Evolutionary conservation across 2,888 invertebrate species (phyloP).

Genomic region (Caenorhabditis virilis): DNA sequence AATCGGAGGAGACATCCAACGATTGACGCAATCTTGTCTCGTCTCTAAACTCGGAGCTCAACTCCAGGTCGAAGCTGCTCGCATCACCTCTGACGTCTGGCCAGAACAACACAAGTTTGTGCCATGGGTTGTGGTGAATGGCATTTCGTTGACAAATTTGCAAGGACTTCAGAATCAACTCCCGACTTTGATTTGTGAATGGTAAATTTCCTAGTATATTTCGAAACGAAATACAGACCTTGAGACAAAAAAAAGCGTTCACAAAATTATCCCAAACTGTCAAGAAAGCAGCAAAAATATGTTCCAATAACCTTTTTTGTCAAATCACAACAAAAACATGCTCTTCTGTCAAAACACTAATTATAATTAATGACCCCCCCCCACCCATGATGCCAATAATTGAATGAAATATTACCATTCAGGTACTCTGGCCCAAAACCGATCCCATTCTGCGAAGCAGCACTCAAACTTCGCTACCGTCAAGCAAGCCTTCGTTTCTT

Average conservation of each 20-base stretch:
- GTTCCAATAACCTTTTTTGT: no score
- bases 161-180: slow-evolving; percentile 45
- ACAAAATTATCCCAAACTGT: background rate
- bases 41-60: slow-evolving; percentile 52
- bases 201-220: slow-evolving; percentile 14
- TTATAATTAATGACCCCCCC: no score
- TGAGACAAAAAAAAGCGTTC: background rate
- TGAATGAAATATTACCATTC: slow-evolving; percentile 1
- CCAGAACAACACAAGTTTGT: slow-evolving; percentile 55
- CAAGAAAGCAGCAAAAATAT: no score
- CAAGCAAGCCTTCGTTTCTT: slow-evolving; percentile 20
- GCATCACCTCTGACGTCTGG: slow-evolving; percentile 51
- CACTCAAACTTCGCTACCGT: slow-evolving; percentile 36
- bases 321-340: no score
- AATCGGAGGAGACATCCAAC: slow-evolving; percentile 45
- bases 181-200: slow-evolving; percentile 50
- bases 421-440: slow-evolving; percentile 46
- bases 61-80: slow-evolving; percentile 56
- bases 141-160: slow-evolving; percentile 46
- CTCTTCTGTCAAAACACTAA: no score
- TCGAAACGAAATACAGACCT: background rate
- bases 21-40: slow-evolving; percentile 50
- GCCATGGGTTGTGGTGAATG: slow-evolving; percentile 63
- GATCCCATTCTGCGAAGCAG: slow-evolving; percentile 48
- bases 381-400: no score